Conservation (phyloP, 2,797 vertebrate species). For the Saxicola maurus region DNA sequence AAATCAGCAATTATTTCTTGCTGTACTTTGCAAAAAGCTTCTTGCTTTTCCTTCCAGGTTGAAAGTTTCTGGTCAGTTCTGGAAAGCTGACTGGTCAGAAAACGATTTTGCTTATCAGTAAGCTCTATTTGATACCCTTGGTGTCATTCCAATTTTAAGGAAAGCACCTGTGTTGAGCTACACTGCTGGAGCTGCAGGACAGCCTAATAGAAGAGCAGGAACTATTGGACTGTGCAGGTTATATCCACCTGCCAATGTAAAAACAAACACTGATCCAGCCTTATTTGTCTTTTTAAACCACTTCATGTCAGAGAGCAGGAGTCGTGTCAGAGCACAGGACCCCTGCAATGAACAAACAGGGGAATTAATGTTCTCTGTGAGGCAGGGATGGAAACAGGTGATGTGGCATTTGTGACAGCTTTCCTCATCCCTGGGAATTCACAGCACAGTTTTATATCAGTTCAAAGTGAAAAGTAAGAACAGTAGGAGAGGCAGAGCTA, state of each 20-base stretch:
- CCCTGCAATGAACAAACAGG: not conserved
- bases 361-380: not conserved
- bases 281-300: constrained; percentile 1
- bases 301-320: not conserved
- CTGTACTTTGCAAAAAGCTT: not conserved
- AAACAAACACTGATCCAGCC: not conserved
- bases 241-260: not conserved
- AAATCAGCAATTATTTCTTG: not conserved
- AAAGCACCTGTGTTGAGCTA: not conserved
- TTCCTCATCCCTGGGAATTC: not conserved
- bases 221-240: not conserved
- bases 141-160: not conserved
- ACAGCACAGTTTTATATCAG: not conserved
- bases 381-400: not conserved
- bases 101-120: not conserved
- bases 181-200: not conserved
- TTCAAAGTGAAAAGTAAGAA: constrained; percentile 32
- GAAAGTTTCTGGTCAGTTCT: not conserved
- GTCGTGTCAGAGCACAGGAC: not conserved
- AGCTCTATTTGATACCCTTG: not conserved
- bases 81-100: not conserved
- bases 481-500: constrained; percentile 20
- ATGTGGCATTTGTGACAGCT: constrained; percentile 3
- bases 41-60: not conserved
- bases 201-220: not conserved